phyloP scores from a whole-genome alignment of 64 coral and sea anemone genomes.

The Montipora foliosa region DNA sequence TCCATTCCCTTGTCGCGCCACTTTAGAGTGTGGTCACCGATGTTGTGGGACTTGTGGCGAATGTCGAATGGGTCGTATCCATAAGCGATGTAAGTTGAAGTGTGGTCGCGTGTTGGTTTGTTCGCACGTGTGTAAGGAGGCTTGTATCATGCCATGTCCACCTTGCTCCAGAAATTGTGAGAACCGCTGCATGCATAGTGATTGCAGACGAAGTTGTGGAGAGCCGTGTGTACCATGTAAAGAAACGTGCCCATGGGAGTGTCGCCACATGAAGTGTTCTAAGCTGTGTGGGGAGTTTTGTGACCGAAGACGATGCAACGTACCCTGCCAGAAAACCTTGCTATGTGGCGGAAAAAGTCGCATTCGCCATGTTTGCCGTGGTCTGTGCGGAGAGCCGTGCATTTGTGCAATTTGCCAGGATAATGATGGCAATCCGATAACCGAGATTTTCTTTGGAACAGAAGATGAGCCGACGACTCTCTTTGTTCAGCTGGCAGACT shows the following conservation, averaged over 20 bases:
- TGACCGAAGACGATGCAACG: conserved; percentile 52
- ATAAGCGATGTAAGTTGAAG: conserved; percentile 25
- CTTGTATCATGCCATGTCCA: conserved; percentile 55
- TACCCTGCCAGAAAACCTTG: conserved; percentile 35
- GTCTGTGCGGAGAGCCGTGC: conserved; percentile 63
- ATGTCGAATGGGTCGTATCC: conserved; percentile 76
- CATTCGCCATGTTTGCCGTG: not conserved
- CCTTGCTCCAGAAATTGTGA: conserved; percentile 49
- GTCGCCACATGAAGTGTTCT: conserved; percentile 59
- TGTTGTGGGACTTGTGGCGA: conserved; percentile 54
- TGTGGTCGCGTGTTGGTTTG: conserved; percentile 67
- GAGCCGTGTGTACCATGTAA: conserved; percentile 47
- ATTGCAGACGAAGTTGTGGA: conserved; percentile 56
- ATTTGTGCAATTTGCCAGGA: conserved; percentile 37
- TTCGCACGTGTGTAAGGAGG: conserved; percentile 47
- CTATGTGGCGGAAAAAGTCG: not conserved
- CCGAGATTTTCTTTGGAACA: conserved; percentile 29
- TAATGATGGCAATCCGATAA: conserved; percentile 42
- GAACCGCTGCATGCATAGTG: conserved; percentile 58
- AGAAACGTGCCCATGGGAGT: conserved; percentile 54
- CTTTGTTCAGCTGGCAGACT: conserved; percentile 83
- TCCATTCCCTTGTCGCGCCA: not conserved
- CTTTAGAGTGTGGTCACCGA: not conserved
- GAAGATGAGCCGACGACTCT: conserved; percentile 65
- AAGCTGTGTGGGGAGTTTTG: conserved; percentile 59